phyloP scores from a whole-genome alignment of 2,797 vertebrate species.

The Danio aesculapii region DNA sequence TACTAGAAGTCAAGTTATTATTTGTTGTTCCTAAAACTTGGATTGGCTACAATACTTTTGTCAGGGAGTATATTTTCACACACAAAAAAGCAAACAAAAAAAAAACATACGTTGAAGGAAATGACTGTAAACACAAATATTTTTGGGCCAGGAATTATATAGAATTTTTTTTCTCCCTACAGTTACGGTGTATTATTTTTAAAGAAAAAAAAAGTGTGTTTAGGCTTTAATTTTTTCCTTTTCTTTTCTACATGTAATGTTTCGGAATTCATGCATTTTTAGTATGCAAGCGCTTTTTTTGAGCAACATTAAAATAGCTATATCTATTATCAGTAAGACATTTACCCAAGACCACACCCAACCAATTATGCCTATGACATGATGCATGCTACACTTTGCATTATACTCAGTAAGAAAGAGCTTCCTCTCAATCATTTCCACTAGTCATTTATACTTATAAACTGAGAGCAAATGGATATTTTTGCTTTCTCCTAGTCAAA shows the following conservation, averaged over 20 bases:
- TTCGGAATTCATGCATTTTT: not conserved
- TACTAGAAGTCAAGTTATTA: too few relatives aligned
- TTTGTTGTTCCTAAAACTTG: too few relatives aligned
- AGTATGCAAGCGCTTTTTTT: not conserved
- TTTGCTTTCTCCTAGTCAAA: not conserved
- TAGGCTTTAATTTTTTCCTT: not conserved
- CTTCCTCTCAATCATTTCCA: not conserved
- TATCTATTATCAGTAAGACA: not conserved
- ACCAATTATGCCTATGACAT: not conserved
- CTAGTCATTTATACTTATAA: too few relatives aligned
- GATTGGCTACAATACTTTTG: too few relatives aligned
- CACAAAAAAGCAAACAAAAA: too few relatives aligned
- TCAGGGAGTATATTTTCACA: too few relatives aligned
- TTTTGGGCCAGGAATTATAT: not conserved
- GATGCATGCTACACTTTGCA: constrained; percentile 4
- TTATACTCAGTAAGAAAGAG: not conserved
- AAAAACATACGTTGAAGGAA: not conserved
- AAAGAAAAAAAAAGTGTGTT: not conserved
- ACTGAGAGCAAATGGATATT: not conserved
- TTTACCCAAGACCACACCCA: constrained; percentile 24
- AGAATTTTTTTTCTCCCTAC: not conserved
- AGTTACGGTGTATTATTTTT: not conserved
- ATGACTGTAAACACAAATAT: not conserved
- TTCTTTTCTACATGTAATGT: not conserved
- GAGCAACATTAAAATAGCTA: not conserved